Evolutionary conservation across 2,888 invertebrate species (phyloP).

Genomic region (Teleogryllus oceanicus): DNA sequence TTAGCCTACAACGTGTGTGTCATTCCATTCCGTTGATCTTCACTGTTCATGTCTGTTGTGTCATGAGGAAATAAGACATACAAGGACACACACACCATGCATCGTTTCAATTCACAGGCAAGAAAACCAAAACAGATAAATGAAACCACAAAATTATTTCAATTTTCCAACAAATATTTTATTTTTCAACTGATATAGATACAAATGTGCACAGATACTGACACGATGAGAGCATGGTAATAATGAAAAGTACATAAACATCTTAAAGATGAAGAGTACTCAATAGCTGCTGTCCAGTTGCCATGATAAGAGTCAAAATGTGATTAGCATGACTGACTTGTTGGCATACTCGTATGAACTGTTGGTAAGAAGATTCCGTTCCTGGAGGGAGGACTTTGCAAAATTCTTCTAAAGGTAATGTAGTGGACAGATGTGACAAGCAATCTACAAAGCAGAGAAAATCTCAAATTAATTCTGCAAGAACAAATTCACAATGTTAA

Average conservation of each 20-base stretch:
- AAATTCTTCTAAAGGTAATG: conserved; percentile 48
- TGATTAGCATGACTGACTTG: conserved; percentile 61
- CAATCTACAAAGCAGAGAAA: conserved; percentile 45
- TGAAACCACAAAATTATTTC: no score
- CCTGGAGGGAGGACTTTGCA: conserved; percentile 49
- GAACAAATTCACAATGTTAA: neutral
- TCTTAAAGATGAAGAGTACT: conserved; percentile 36
- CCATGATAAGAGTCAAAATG: conserved; percentile 57
- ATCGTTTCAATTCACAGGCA: no score
- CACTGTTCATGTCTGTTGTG: no score
- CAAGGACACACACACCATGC: no score
- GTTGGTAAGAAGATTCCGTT: conserved; percentile 43
- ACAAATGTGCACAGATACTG: no score
- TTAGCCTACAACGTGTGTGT: no score
- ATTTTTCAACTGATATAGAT: no score
- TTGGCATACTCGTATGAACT: conserved; percentile 52
- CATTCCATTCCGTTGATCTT: no score
- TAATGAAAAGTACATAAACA: neutral
- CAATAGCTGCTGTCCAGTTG: conserved; percentile 56
- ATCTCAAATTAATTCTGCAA: neutral
- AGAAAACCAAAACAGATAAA: no score
- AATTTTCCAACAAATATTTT: no score
- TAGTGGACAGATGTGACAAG: conserved; percentile 49
- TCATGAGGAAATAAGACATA: no score
- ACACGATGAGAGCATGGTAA: no score